Evolutionary conservation across 2,113 vertebrate species (phyloP).

Genomic region (Gila orcuttii): DNA sequence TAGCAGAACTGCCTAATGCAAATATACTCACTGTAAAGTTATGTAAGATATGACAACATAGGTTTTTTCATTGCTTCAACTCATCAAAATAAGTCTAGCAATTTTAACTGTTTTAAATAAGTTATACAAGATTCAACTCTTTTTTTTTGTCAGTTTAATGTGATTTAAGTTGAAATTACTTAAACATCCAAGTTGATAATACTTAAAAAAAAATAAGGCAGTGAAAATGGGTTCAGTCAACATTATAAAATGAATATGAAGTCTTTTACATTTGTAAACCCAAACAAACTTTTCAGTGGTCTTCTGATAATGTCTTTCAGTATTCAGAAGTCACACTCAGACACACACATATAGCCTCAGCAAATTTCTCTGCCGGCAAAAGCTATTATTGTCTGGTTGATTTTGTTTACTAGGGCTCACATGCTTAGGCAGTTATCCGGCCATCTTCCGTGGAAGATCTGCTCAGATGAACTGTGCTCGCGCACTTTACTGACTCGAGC

Average conservation of each 20-base stretch:
- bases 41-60: too few species aligned
- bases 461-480: slow-evolving; percentile 74
- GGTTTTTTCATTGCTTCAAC: too few species aligned
- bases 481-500: slow-evolving; percentile 74
- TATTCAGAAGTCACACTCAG: not conserved
- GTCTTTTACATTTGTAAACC: not conserved
- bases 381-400: slow-evolving; percentile 29
- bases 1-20: not conserved
- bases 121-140: too few species aligned
- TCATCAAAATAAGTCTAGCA: too few species aligned
- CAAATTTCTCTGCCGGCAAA: slow-evolving; percentile 26
- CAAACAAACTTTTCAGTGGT: not conserved
- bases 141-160: too few species aligned
- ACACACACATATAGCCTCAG: slow-evolving; percentile 18
- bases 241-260: not conserved
- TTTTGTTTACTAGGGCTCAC: slow-evolving; percentile 42
- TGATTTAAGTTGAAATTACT: too few species aligned
- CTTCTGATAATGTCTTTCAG: not conserved
- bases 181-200: too few species aligned
- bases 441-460: slow-evolving; percentile 60
- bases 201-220: too few species aligned
- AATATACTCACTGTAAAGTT: not conserved
- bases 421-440: slow-evolving; percentile 74
- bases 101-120: too few species aligned
- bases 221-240: not conserved